Evolutionary conservation across 2,113 vertebrate species (phyloP).

Genomic region (Nannobrachium achirus): DNA sequence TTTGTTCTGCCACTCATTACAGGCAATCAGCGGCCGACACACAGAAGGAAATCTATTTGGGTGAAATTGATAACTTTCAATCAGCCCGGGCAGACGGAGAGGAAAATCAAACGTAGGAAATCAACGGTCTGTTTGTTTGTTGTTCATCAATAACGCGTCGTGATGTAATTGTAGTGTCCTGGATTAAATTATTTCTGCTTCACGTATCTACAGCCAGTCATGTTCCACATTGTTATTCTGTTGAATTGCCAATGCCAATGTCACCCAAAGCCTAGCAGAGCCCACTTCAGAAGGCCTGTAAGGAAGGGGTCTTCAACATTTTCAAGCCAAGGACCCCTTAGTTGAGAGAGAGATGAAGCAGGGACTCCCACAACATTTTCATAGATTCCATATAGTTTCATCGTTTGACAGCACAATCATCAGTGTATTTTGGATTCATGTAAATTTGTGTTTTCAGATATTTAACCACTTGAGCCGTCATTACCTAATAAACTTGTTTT

Average conservation of each 20-base stretch:
- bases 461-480: no score
- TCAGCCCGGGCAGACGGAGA: slow-evolving; percentile 46
- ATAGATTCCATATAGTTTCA: no score
- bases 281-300: no score
- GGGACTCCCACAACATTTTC: no score
- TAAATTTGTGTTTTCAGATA: no score
- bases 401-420: no score
- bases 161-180: slow-evolving; percentile 59
- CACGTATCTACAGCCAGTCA: slow-evolving; percentile 18
- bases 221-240: slow-evolving; percentile 5
- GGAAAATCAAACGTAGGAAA: slow-evolving; percentile 66
- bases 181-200: slow-evolving; percentile 38
- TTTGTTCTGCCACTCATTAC: slow-evolving; percentile 47
- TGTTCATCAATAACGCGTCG: slow-evolving; percentile 59
- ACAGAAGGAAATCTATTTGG: slow-evolving; percentile 59
- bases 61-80: slow-evolving; percentile 61
- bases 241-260: not conserved
- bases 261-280: no score
- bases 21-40: slow-evolving; percentile 47
- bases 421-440: no score
- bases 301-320: no score
- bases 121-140: slow-evolving; percentile 42
- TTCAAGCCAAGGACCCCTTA: no score
- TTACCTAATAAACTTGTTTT: no score
- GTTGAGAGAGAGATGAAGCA: no score